These are phyloP conservation scores for Osedax fenrisi DNA, from an alignment of 2,888 invertebrate genomes.

Conservation along the genomic window DNA sequence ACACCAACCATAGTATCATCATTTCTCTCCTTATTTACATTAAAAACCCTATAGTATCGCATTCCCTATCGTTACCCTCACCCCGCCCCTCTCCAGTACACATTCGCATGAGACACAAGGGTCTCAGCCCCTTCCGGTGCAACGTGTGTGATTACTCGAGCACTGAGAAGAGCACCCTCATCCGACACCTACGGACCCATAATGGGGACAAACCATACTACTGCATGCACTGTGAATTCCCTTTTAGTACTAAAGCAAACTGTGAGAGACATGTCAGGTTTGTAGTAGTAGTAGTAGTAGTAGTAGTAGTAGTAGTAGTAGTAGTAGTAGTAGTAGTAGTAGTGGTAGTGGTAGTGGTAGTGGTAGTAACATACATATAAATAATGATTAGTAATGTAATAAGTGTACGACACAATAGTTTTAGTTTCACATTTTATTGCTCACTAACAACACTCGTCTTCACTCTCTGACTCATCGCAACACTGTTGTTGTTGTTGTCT, in stretches of 20 bases:
- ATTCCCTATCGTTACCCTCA: too few relatives aligned
- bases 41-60: too few relatives aligned
- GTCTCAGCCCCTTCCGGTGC: slow-evolving; percentile 70
- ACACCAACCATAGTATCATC: too few relatives aligned
- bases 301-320: slow-evolving; percentile 29
- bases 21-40: too few relatives aligned
- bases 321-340: slow-evolving; percentile 26
- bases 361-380: too few relatives aligned
- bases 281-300: too few relatives aligned
- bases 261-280: slow-evolving; percentile 75
- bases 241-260: slow-evolving; percentile 91
- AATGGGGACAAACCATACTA: slow-evolving; percentile 89
- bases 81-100: background rate
- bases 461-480: background rate
- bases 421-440: slow-evolving; percentile 15
- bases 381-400: too few relatives aligned
- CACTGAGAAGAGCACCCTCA: slow-evolving; percentile 76
- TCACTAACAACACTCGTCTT: background rate
- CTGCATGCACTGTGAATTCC: slow-evolving; percentile 84
- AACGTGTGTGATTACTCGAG: slow-evolving; percentile 82
- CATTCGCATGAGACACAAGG: slow-evolving; percentile 56
- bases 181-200: slow-evolving; percentile 81
- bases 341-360: slow-evolving; percentile 18
- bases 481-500: background rate
- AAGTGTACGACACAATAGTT: too few relatives aligned